Conservation (phyloP, 2,113 vertebrate genomes). For the Macquaria ambigua region DNA sequence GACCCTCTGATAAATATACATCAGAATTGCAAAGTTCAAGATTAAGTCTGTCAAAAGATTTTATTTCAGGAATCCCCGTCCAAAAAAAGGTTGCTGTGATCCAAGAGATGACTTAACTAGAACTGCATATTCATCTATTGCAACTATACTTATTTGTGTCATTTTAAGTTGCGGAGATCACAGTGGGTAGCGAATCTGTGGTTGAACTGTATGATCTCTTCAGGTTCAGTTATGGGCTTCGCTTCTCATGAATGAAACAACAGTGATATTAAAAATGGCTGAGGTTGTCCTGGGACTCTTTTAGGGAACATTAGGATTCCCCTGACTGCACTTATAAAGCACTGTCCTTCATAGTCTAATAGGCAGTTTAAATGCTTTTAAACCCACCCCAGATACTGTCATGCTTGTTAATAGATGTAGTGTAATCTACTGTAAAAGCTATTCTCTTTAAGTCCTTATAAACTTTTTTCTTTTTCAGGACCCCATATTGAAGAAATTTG, state of each 20-base stretch:
- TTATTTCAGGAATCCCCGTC: neutral
- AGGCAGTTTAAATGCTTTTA: constrained; percentile 76
- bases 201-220: constrained; percentile 18
- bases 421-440: constrained; percentile 72
- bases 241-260: constrained; percentile 60
- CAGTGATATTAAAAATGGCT: constrained; percentile 45
- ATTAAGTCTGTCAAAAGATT: neutral
- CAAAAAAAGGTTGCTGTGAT: neutral
- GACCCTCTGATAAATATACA: neutral
- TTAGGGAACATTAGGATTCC: constrained; percentile 74
- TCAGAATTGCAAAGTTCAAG: neutral
- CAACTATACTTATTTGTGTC: neutral
- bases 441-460: constrained; percentile 56
- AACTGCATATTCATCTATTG: neutral
- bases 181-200: neutral
- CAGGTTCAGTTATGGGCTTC: constrained; percentile 32
- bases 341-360: constrained; percentile 79
- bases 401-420: constrained; percentile 66
- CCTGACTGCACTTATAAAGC: constrained; percentile 61
- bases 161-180: neutral
- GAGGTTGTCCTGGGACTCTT: constrained; percentile 63
- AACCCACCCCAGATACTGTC: constrained; percentile 66
- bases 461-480: constrained; percentile 41
- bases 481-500: constrained; percentile 23
- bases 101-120: neutral